Percentiles rank a stretch among this genome's conserved stretches.
Evolutionary conservation across 2,113 vertebrate genomes (phyloP).

Genomic region (Perccottus glenii): DNA sequence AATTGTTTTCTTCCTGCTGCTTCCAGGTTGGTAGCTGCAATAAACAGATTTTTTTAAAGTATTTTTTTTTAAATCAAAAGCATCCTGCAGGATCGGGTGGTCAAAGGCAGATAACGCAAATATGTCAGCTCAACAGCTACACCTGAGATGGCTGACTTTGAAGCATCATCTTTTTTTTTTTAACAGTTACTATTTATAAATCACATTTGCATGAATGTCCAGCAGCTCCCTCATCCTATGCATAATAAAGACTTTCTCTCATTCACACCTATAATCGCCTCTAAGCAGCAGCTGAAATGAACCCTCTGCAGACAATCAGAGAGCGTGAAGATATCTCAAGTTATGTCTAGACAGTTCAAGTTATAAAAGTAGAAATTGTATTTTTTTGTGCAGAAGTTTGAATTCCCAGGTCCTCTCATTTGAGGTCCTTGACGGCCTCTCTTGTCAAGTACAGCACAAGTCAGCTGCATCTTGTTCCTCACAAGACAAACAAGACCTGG

Average conservation of each 20-base stretch:
- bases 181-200: constrained; percentile 57
- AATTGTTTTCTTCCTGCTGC: constrained; percentile 36
- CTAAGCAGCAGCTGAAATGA: constrained; percentile 19
- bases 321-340: constrained; percentile 1
- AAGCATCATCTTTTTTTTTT: constrained; percentile 46
- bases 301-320: neutral
- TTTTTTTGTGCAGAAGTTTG: constrained; percentile 21
- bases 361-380: neutral
- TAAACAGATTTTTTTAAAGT: neutral
- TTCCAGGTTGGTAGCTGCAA: constrained; percentile 15
- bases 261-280: constrained; percentile 35
- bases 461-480: constrained; percentile 50
- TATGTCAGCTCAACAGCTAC: constrained; percentile 7
- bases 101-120: constrained; percentile 29
- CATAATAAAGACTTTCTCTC: constrained; percentile 45
- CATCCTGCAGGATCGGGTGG: constrained; percentile 25
- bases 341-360: neutral
- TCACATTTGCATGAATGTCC: constrained; percentile 65
- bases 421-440: constrained; percentile 10
- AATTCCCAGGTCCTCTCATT: constrained; percentile 11
- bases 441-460: constrained; percentile 29
- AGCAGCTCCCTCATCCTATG: constrained; percentile 37
- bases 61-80: constrained; percentile 47
- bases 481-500: constrained; percentile 59
- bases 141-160: constrained; percentile 49